A percentile compares a stretch with the other conserved stretches of the same genome.
Evolutionary conservation across 2,888 invertebrate species (phyloP).

Genomic region (Acleris holmiana): DNA sequence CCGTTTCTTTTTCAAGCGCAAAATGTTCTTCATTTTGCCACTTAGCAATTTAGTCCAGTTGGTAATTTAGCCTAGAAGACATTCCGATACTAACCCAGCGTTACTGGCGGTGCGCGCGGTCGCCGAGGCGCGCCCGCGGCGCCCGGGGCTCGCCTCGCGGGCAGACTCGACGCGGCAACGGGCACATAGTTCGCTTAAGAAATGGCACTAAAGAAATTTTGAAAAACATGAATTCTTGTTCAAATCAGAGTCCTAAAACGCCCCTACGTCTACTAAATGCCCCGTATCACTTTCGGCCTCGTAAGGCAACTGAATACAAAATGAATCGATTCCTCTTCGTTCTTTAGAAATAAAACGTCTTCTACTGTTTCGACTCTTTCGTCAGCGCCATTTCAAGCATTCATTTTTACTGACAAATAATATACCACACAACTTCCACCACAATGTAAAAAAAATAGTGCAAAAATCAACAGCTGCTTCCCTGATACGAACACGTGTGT

Average conservation of each 20-base stretch:
- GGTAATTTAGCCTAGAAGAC: no score
- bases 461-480: conserved; percentile 28
- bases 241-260: conserved; percentile 31
- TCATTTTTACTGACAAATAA: conserved; percentile 19
- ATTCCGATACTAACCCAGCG: no score
- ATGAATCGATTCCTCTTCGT: conserved; percentile 13
- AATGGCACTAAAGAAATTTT: conserved; percentile 28
- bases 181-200: not conserved
- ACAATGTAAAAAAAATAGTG: conserved; percentile 35
- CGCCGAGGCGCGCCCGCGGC: not conserved
- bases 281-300: conserved; percentile 33
- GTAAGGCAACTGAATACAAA: conserved; percentile 28
- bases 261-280: conserved; percentile 36
- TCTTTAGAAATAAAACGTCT: conserved; percentile 19
- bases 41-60: no score
- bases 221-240: conserved; percentile 28
- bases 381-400: conserved; percentile 32
- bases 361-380: conserved; percentile 27
- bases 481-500: conserved; percentile 17
- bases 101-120: not conserved
- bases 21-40: no score
- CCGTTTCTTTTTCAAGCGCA: no score
- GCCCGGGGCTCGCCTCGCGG: not conserved
- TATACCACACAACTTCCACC: conserved; percentile 30
- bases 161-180: not conserved